Percentiles rank a stretch among this genome's conserved stretches.
These are phyloP conservation scores for Drosophila affinis DNA, from an alignment of 2,888 invertebrate genomes.

Conservation along the genomic window DNA sequence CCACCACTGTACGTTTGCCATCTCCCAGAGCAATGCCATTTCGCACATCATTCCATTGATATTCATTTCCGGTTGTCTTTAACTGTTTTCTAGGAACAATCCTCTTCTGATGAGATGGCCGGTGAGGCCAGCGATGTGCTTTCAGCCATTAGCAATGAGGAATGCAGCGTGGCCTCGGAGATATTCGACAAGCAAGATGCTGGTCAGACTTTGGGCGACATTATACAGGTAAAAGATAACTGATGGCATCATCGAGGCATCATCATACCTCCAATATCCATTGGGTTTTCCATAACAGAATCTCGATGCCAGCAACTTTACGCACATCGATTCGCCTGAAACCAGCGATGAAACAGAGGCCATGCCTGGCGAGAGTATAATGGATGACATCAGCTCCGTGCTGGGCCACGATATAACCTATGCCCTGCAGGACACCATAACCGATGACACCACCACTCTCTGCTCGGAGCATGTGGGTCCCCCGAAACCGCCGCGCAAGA, in stretches of 20 bases:
- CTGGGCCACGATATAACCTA: slow-evolving; percentile 88
- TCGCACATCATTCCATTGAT: background rate
- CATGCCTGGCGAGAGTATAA: slow-evolving; percentile 90
- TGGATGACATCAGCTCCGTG: slow-evolving; percentile 91
- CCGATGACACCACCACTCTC: slow-evolving; percentile 89
- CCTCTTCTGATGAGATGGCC: slow-evolving; percentile 81
- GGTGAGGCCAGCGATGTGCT: slow-evolving; percentile 85
- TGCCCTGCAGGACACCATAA: slow-evolving; percentile 88
- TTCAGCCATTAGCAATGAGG: slow-evolving; percentile 88
- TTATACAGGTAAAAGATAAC: slow-evolving; percentile 78
- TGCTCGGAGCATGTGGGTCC: slow-evolving; percentile 84
- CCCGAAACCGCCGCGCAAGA: slow-evolving; percentile 71
- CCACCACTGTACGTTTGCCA: slow-evolving; percentile 76
- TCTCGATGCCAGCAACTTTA: slow-evolving; percentile 85
- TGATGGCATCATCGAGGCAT: background rate
- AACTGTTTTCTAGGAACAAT: slow-evolving; percentile 76
- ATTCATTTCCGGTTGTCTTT: background rate
- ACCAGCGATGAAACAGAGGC: slow-evolving; percentile 90
- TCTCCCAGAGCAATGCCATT: background rate
- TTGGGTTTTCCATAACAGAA: slow-evolving; percentile 77
- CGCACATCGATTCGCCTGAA: slow-evolving; percentile 93
- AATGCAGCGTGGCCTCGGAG: slow-evolving; percentile 89
- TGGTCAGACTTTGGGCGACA: slow-evolving; percentile 79
- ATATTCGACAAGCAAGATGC: slow-evolving; percentile 85
- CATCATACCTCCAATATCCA: background rate